Evolutionary conservation across 2,888 invertebrate genomes (phyloP), one percentile per base, ranked within the genome.

Genomic region (Scaptomyza flava): DNA sequence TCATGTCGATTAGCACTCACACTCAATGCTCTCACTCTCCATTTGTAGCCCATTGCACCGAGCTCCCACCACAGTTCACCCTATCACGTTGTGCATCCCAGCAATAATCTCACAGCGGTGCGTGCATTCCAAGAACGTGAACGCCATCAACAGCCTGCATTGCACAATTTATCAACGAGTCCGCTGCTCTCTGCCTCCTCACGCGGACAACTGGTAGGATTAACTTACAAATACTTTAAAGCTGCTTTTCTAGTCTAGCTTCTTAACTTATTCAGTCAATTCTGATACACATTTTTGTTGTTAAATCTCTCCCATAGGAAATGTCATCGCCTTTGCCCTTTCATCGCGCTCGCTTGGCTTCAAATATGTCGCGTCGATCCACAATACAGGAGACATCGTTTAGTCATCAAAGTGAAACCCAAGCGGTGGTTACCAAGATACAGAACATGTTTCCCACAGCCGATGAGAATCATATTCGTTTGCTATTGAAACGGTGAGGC

Each of bases 361-460:
- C 87, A 3, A 91, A 87, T 61, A 79, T 91, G 75, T 91, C 91
- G n/a, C 86, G 90, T 1, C 91, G 91, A 9, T 90, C 91, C 41
- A 91, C 91, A n/a, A 91, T 91, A 31, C 94, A 94, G 77, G 96
- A 96, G 87, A 94, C 95, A 4, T 93, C 94, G 52, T 93, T 94
- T 62, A 93, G 93, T 1, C 93, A 94, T 67, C 94, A 93, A 54
- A 93, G 93, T 7, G 96, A 96, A 72, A 94, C 94, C 0, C 96
- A 96, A 79, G 94, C 95, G 7, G 93, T 96, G 62, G 96, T 96
- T 12, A 93, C 95, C 42, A 97, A 96, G 92, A 96, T 97, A 81
- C 95, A 96, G 85, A 95, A 96, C 47, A 96, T 97, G 95, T 98
- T 98, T 91, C 98, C 98, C 2, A 98, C 98, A 7, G 98, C 97